Base-by-base conservation (phyloP, 2,888 invertebrate genomes). In the Hemithea aestivaria region DNA sequence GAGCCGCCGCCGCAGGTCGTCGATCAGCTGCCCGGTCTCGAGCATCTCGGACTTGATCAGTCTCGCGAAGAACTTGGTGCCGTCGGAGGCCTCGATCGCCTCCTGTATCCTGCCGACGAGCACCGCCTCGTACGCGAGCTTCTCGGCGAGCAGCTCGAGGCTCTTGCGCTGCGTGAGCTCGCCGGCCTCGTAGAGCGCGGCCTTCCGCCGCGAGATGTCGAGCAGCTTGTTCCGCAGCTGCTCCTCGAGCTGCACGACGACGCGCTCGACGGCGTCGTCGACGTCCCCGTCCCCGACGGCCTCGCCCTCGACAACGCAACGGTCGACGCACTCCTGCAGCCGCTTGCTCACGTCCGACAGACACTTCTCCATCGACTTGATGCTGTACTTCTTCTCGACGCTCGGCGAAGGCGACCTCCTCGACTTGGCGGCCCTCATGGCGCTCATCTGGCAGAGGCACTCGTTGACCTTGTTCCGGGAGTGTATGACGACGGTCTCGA, bases 121-220 rank as follows among this genome's bases (percentile, higher is more conserved):
- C 11, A 94, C 91, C 40, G 93, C 92, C 77, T 95, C 94, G 68
- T 92, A 94, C 0, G 95, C 94, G 10, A 95, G 87, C 62, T 94
- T 92, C 72, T 95, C 94, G 1, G 94, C 94, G 36, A 94, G 77
- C 35, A 94, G 85, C 60, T 93, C 91, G 48, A 93, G 76, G 62
- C 91, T 91, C 48, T 91, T 91, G 28, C 90, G 88, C 40, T 90
- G 90, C 35, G 93, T 91, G 48, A 94, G 84, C 58, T 92, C 90
- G 38, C 92, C 92, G 7, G 90, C 89, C 61, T 92, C 91, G 50
- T 90, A 87, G 11, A 94, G 77, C 33, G 88, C 85, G 39, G 91
- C 89, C 60, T 93, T 90, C 59, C 90, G 91, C 55, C 90, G 90
- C 21, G 92, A 88, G 56, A 95, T 87, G 55, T 92, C 92, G 29